Conservation (phyloP, 2,888 invertebrate species). For the Metalampra italica region DNA sequence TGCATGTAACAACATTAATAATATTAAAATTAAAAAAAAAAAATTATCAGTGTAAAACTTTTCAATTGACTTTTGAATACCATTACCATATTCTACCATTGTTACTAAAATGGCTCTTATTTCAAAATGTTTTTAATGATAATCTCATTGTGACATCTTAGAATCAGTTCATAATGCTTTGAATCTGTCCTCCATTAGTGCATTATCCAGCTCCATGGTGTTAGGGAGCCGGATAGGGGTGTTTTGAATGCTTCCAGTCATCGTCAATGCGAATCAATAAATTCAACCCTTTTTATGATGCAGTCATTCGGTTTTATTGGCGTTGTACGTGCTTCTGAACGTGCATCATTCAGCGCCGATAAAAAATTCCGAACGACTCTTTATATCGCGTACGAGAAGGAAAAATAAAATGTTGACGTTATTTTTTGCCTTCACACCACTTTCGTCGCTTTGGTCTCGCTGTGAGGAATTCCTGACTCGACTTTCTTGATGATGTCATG, state of each 20-base stretch:
- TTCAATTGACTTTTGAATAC: too few relatives aligned
- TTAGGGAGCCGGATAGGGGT: not conserved
- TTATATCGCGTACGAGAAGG: slow-evolving; percentile 49
- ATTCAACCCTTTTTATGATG: slow-evolving; percentile 74
- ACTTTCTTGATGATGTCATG: not conserved
- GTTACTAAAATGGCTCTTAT: too few relatives aligned
- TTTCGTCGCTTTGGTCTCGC: not conserved
- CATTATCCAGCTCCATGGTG: not conserved
- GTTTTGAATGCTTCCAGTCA: slow-evolving; percentile 28
- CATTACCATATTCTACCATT: too few relatives aligned
- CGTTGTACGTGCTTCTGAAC: slow-evolving; percentile 57
- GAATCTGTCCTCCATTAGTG: not conserved
- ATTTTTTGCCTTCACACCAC: slow-evolving; percentile 12
- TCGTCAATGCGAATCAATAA: slow-evolving; percentile 72
- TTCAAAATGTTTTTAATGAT: too few relatives aligned
- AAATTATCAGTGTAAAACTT: too few relatives aligned
- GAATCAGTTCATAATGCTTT: too few relatives aligned
- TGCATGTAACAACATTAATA: too few relatives aligned
- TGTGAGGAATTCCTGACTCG: not conserved
- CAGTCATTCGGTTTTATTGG: slow-evolving; percentile 69
- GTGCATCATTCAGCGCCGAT: slow-evolving; percentile 65
- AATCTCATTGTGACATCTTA: too few relatives aligned
- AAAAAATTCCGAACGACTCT: slow-evolving; percentile 60
- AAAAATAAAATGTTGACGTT: slow-evolving; percentile 44
- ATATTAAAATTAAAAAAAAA: too few relatives aligned